Evolutionary conservation across 2,113 vertebrate species (phyloP).

Genomic region (Mohoua ochrocephala): DNA sequence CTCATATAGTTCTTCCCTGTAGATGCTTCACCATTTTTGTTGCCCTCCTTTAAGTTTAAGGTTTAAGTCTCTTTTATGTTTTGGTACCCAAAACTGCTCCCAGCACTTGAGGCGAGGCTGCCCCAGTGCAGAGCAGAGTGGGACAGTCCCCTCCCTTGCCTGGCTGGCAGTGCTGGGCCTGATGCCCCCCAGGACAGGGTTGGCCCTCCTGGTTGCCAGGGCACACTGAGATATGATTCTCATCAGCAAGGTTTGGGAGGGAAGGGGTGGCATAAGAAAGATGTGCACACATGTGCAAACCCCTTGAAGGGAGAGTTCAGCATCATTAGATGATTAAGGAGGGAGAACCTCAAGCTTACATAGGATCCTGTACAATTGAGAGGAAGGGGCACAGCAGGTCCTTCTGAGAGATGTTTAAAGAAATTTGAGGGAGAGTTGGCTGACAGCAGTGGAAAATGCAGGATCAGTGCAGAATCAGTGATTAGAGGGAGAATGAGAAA

Average conservation of each 20-base stretch:
- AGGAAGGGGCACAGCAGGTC: neutral
- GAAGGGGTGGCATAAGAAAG: neutral
- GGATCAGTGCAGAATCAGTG: neutral
- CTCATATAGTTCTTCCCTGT: neutral
- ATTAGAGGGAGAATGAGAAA: neutral
- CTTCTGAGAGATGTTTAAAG: neutral
- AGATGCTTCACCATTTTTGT: neutral
- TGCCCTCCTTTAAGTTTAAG: neutral
- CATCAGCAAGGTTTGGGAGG: neutral
- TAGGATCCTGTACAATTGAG: neutral
- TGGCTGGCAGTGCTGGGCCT: fast-evolving
- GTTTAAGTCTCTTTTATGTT: neutral
- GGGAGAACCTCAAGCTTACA: neutral
- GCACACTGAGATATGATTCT: neutral
- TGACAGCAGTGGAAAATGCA: neutral
- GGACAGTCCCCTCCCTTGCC: neutral
- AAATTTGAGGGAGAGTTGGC: neutral
- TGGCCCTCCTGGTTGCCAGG: neutral
- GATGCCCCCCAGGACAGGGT: neutral
- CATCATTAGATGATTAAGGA: neutral
- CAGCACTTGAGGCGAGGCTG: fast-evolving
- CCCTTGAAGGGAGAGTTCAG: neutral
- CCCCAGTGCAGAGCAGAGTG: neutral
- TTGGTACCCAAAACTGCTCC: neutral
- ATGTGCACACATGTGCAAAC: neutral